phyloP scores from a whole-genome alignment of 1,140 invertebrate genomes.

The Dreissena polymorpha region DNA sequence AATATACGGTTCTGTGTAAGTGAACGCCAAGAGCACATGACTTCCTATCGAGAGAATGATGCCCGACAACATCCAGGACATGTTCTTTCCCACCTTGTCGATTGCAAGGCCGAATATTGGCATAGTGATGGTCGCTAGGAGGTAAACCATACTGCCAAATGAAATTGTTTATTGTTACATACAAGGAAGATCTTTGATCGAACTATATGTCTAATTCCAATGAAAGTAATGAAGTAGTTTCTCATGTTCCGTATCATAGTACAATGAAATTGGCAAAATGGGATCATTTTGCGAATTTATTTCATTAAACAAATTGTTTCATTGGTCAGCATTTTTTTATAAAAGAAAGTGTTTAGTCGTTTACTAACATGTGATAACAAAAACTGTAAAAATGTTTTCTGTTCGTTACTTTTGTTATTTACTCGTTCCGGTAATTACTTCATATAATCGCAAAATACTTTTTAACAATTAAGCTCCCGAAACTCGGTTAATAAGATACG shows the following conservation, averaged over 20 bases:
- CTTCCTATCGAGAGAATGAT: slow-evolving; percentile 88
- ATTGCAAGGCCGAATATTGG: slow-evolving; percentile 94
- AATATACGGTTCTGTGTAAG: slow-evolving; percentile 90
- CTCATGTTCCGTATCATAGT: not conserved
- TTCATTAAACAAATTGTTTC: not conserved
- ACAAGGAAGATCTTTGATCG: not conserved
- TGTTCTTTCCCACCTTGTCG: slow-evolving; percentile 93
- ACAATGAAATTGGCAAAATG: not conserved
- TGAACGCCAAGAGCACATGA: slow-evolving; percentile 92
- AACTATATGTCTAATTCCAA: not conserved
- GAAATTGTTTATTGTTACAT: not conserved
- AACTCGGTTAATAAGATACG: not conserved
- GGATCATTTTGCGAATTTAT: not conserved
- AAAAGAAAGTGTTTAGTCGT: not conserved
- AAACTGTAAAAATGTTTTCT: too few relatives aligned
- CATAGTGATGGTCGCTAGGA: slow-evolving; percentile 93
- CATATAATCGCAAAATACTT: too few relatives aligned
- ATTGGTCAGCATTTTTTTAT: not conserved
- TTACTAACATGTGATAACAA: too few relatives aligned
- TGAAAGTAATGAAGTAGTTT: not conserved
- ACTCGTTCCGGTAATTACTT: too few relatives aligned
- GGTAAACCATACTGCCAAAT: slow-evolving; percentile 90
- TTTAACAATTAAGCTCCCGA: too few relatives aligned
- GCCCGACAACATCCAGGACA: slow-evolving; percentile 92
- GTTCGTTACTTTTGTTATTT: too few relatives aligned